Percentiles rank a stretch among this genome's conserved stretches.
Conservation (phyloP, 2,888 invertebrate genomes). For the Scaptomyza reducta region DNA sequence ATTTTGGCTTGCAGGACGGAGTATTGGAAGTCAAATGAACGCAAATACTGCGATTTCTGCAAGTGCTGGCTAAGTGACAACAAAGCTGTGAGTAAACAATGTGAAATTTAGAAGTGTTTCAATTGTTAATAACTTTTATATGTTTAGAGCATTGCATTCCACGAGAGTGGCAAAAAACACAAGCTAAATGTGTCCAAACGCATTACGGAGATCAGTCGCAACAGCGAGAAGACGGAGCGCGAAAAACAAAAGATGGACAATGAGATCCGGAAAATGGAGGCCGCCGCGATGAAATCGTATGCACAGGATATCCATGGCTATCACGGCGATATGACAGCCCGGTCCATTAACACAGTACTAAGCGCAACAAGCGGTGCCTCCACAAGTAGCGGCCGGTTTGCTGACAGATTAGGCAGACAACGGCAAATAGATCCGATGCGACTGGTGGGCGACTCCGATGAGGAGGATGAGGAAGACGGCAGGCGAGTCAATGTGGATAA, state of each 20-base stretch:
- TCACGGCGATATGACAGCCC: slow-evolving; percentile 82
- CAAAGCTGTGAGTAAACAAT: slow-evolving; percentile 88
- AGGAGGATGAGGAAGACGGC: slow-evolving; percentile 73
- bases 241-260: slow-evolving; percentile 90
- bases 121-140: neutral
- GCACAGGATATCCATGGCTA: slow-evolving; percentile 89
- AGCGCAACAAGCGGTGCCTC: slow-evolving; percentile 85
- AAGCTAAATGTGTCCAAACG: slow-evolving; percentile 95
- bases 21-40: slow-evolving; percentile 98
- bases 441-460: slow-evolving; percentile 81
- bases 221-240: slow-evolving; percentile 91
- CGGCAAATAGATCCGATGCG: slow-evolving; percentile 83
- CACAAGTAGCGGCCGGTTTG: slow-evolving; percentile 86
- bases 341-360: slow-evolving; percentile 78
- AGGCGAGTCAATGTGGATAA: slow-evolving; percentile 73
- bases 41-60: slow-evolving; percentile 98
- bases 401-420: slow-evolving; percentile 23
- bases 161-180: slow-evolving; percentile 96
- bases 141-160: slow-evolving; percentile 94
- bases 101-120: neutral
- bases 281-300: slow-evolving; percentile 94
- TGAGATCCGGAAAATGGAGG: slow-evolving; percentile 94
- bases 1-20: slow-evolving; percentile 89
- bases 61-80: slow-evolving; percentile 99
- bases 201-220: slow-evolving; percentile 92